A percentile compares a stretch with the other conserved stretches of the same genome.
Evolutionary conservation across 2,888 invertebrate species (phyloP).

Genomic region (Monochamus alternatus): DNA sequence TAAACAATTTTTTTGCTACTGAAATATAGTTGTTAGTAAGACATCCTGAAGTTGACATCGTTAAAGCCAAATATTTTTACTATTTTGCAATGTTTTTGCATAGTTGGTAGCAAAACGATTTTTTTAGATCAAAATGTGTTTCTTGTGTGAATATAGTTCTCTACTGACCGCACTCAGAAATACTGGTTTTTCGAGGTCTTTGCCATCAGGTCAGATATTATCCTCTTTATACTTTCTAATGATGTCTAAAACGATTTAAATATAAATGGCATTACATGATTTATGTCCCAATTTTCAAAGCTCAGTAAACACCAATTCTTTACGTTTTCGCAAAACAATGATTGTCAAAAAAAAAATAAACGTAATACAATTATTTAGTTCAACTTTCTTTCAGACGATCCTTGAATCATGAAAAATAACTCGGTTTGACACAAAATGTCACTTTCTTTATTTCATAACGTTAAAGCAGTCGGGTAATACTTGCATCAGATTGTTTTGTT

Average conservation of each 20-base stretch:
- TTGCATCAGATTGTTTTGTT: slow-evolving; percentile 55
- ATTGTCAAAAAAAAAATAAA: slow-evolving; percentile 14
- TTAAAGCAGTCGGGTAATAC: slow-evolving; percentile 53
- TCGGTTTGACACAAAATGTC: slow-evolving; percentile 57
- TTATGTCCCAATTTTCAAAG: not conserved
- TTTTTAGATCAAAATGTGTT: not conserved
- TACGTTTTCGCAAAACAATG: slow-evolving; percentile 7
- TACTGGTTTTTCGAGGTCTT: slow-evolving; percentile 11
- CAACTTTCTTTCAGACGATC: slow-evolving; percentile 54
- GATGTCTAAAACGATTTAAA: not conserved
- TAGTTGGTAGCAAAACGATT: not conserved
- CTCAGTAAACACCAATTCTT: too few species aligned
- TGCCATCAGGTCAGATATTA: slow-evolving; percentile 10
- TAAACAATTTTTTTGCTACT: too few species aligned
- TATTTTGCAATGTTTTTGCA: not conserved
- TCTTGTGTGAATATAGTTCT: not conserved
- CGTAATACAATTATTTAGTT: slow-evolving; percentile 39
- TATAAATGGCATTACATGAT: not conserved
- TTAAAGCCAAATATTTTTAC: not conserved
- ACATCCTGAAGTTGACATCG: too few species aligned
- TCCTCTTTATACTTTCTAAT: not conserved
- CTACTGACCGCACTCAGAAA: not conserved
- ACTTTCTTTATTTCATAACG: slow-evolving; percentile 63
- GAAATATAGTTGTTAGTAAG: too few species aligned
- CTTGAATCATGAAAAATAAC: slow-evolving; percentile 56